A percentile compares a stretch with the other conserved stretches of the same genome.
phyloP scores from a whole-genome alignment of 2,888 invertebrate genomes.

The Polia nebulosa region DNA sequence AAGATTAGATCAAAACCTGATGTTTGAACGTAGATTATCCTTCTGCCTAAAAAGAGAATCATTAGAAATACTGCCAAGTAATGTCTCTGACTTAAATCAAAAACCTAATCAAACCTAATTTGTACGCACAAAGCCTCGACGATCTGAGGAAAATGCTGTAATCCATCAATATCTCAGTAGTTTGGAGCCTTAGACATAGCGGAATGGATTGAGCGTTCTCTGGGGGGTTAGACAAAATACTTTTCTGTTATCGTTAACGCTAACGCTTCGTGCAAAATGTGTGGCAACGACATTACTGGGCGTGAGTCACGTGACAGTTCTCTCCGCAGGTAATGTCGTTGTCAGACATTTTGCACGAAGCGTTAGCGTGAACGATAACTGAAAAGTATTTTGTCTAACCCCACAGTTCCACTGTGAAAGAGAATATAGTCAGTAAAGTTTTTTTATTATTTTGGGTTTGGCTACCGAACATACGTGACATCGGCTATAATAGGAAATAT shows the following conservation, averaged over 20 bases:
- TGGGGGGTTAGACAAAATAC: too few relatives aligned
- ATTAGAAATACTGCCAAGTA: background rate
- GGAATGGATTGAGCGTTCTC: background rate
- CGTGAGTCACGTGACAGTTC: too few relatives aligned
- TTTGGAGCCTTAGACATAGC: background rate
- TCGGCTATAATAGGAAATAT: too few relatives aligned
- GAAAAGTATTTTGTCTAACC: too few relatives aligned
- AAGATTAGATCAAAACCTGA: background rate
- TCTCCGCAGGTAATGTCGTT: too few relatives aligned
- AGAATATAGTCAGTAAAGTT: background rate
- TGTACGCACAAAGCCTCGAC: slow-evolving; percentile 11
- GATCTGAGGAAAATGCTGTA: slow-evolving; percentile 28
- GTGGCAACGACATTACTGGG: too few relatives aligned
- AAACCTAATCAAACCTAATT: slow-evolving; percentile 33
- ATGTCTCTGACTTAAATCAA: slow-evolving; percentile 24
- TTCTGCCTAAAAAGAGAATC: background rate
- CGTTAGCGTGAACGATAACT: too few relatives aligned
- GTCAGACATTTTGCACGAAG: too few relatives aligned
- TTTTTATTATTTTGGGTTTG: too few relatives aligned
- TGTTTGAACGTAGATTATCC: background rate
- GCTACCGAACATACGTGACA: too few relatives aligned
- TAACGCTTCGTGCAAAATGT: too few relatives aligned
- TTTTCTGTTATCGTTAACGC: too few relatives aligned
- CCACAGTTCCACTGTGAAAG: background rate
- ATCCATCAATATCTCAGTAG: slow-evolving; percentile 28